Base-by-base conservation (phyloP, 2,113 vertebrate genomes). In the Tiliqua scincoides region DNA sequence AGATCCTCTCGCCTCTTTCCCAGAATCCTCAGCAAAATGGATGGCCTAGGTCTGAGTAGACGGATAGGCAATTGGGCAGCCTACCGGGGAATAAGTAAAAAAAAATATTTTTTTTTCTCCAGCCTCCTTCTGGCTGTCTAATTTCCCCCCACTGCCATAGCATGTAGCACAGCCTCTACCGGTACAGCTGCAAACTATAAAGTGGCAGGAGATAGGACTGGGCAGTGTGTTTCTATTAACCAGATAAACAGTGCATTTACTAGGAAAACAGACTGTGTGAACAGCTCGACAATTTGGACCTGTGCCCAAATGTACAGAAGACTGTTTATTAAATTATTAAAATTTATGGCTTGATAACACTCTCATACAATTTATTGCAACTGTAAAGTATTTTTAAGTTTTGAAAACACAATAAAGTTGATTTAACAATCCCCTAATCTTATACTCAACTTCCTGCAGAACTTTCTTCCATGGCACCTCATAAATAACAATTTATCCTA, bases 341-440 rank as follows among this genome's bases (percentile, higher is more conserved):
- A 94, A 95, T 94, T 52, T 95, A 94, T 94, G 87, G 35, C 88
- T 93, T 95, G 91, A 96, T 96, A 93, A 63, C 68, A 90, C 71
- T 88, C 43, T 94, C 35, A 71, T 93, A 82, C 52, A 96, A 94
- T 95, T 96, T 96, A 96, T 95, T 95, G 87, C 89, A 93, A 89
- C 76, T 93, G 72, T 93, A 95, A 95, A 94, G 89, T 84, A 90
- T 95, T 96, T 96, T 93, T 93, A 96, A 94, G 82, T 94, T 96
- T 95, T 93, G 86, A 94, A 97, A 96, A 94, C 85, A 94, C 86
- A 95, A 89, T 93, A 95, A 96, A 95, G 62, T 94, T 96, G 90
- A 96, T 96, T 96, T 96, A 97, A 95, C 95, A 96, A 95, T 96
- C 85, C 81, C 76, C 79, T 95, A 95, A 96, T 95, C 93, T 96